These are phyloP conservation scores for Hyperoplus immaculatus DNA, from an alignment of 2,797 vertebrate species.

Conservation along the genomic window DNA sequence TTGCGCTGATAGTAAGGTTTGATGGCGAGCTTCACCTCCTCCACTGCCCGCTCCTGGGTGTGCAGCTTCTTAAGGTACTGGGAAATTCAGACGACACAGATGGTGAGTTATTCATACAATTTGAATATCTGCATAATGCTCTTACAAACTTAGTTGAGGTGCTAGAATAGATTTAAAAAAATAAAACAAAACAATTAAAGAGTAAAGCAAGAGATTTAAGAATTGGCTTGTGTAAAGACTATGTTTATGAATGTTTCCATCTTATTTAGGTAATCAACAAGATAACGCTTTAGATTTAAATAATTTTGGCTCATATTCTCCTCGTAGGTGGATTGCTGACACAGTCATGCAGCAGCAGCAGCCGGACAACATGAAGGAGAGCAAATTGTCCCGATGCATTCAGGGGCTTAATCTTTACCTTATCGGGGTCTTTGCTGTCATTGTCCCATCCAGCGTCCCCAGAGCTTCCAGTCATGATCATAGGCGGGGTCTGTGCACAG, in stretches of 20 bases:
- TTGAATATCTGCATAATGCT: background rate
- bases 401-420: slow-evolving; percentile 70
- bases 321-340: background rate
- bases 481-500: slow-evolving; percentile 84
- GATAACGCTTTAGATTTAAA: background rate
- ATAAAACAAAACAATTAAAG: no score
- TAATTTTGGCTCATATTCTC: no score
- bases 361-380: background rate
- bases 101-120: background rate
- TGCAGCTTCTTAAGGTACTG: slow-evolving; percentile 97
- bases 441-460: slow-evolving; percentile 82
- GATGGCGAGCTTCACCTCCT: slow-evolving; percentile 96
- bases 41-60: slow-evolving; percentile 94
- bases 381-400: background rate
- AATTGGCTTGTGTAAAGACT: background rate
- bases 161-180: background rate
- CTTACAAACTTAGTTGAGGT: background rate
- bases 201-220: no score
- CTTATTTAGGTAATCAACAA: background rate
- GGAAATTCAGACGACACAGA: background rate
- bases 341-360: background rate
- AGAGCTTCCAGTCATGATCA: slow-evolving; percentile 71
- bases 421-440: slow-evolving; percentile 88
- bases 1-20: slow-evolving; percentile 97
- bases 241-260: background rate